Conservation (phyloP, 2,113 vertebrate species). For the Alligator sinensis region DNA sequence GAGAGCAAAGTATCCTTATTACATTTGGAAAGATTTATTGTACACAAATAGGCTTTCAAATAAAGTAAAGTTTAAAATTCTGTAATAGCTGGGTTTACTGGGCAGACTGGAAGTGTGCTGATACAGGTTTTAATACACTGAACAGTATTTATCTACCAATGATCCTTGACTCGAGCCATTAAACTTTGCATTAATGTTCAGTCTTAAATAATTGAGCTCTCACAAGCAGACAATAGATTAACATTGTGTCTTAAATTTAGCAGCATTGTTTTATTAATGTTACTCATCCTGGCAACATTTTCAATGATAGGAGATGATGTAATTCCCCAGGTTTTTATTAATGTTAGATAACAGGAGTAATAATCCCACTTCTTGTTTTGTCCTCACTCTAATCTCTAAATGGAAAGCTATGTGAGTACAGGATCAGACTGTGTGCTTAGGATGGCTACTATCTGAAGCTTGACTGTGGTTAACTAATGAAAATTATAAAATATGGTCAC, state of each 20-base stretch:
- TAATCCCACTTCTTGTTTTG: neutral
- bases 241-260: neutral
- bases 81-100: neutral
- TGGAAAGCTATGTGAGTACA: neutral
- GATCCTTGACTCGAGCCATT: neutral
- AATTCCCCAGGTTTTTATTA: neutral
- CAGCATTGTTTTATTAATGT: neutral
- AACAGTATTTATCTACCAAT: neutral
- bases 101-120: neutral
- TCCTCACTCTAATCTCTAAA: neutral
- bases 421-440: fast-evolving
- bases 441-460: neutral
- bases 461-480: neutral
- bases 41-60: neutral
- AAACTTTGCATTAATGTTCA: conserved; percentile 15
- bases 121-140: neutral
- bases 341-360: neutral
- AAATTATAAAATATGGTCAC: neutral
- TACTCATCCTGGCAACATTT: neutral
- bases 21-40: neutral
- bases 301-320: neutral
- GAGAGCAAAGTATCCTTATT: neutral
- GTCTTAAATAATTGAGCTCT: conserved; percentile 13
- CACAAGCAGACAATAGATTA: conserved; percentile 19
- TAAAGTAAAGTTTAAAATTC: neutral